Evolutionary conservation across 2,797 vertebrate species (phyloP).

Genomic region (Sebastes variabilis): DNA sequence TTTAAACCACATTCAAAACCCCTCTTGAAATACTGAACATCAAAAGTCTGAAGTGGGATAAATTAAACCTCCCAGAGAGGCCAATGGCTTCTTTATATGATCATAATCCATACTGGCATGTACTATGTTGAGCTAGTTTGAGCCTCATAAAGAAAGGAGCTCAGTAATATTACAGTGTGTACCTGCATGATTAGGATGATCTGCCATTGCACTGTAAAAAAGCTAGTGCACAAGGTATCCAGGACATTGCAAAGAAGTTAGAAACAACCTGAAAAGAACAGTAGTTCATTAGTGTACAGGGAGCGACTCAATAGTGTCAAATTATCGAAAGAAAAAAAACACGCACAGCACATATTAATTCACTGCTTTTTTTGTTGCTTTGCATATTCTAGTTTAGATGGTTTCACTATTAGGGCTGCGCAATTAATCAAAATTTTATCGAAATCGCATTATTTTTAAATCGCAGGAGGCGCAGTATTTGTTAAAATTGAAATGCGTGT

Average conservation of each 20-base stretch:
- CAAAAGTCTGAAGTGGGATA: neutral
- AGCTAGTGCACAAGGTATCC: neutral
- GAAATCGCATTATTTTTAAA: no score
- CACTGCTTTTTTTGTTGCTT: neutral
- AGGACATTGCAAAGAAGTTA: neutral
- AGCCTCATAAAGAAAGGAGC: neutral
- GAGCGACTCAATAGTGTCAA: neutral
- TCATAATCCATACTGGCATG: neutral
- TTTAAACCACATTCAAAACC: neutral
- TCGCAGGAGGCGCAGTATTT: no score
- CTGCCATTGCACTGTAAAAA: neutral
- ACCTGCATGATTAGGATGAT: neutral
- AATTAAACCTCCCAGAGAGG: neutral
- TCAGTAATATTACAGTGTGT: neutral
- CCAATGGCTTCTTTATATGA: neutral
- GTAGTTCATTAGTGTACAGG: no score
- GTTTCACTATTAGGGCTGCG: neutral
- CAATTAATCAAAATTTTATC: accelerated
- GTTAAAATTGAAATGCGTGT: accelerated
- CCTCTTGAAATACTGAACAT: neutral
- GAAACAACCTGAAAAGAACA: neutral
- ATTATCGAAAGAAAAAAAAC: no score
- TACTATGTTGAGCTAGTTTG: neutral
- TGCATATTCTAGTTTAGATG: neutral
- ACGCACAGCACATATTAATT: neutral